Conservation (phyloP, 2,113 vertebrate genomes). For the Myanophis thanlyinensis region DNA sequence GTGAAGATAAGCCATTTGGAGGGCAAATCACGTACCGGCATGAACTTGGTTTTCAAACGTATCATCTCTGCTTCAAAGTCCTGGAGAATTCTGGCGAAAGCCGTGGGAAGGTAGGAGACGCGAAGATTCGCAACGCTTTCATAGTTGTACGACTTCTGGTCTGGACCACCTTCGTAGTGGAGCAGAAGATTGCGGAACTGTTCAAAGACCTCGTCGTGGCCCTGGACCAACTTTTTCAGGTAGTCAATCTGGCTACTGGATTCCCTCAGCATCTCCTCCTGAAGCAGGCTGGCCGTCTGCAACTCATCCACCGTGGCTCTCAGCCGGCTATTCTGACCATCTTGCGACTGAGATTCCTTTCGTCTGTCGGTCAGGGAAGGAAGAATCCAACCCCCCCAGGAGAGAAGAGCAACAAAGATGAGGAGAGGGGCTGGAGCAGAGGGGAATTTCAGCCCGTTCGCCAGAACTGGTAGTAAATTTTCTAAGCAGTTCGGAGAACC, state of each 20-base stretch:
- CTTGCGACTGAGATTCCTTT: slow-evolving; percentile 70
- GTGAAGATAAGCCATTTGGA: background rate
- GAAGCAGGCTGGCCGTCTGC: slow-evolving; percentile 62
- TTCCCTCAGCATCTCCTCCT: slow-evolving; percentile 69
- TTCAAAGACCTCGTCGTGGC: slow-evolving; percentile 62
- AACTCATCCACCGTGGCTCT: slow-evolving; percentile 71
- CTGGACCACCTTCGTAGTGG: slow-evolving; percentile 56
- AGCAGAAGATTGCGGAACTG: slow-evolving; percentile 62
- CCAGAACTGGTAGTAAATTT: no score
- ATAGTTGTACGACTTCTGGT: slow-evolving; percentile 45
- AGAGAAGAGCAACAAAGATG: background rate
- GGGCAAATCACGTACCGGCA: slow-evolving; percentile 68
- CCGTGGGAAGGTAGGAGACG: slow-evolving; percentile 53
- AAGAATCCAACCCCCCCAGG: background rate
- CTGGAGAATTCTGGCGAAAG: slow-evolving; percentile 56
- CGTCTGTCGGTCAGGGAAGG: slow-evolving; percentile 59
- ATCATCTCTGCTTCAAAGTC: slow-evolving; percentile 64
- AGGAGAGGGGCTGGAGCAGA: background rate
- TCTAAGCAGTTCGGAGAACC: no score
- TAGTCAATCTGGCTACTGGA: slow-evolving; percentile 60
- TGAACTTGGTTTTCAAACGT: slow-evolving; percentile 64
- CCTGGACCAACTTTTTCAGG: slow-evolving; percentile 66
- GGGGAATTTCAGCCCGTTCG: no score
- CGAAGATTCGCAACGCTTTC: slow-evolving; percentile 27
- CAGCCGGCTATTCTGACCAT: slow-evolving; percentile 71